A percentile compares a stretch with the other conserved stretches of the same genome.
phyloP scores from a whole-genome alignment of 2,888 invertebrate genomes.

The Chrysopilus asiliformis region DNA sequence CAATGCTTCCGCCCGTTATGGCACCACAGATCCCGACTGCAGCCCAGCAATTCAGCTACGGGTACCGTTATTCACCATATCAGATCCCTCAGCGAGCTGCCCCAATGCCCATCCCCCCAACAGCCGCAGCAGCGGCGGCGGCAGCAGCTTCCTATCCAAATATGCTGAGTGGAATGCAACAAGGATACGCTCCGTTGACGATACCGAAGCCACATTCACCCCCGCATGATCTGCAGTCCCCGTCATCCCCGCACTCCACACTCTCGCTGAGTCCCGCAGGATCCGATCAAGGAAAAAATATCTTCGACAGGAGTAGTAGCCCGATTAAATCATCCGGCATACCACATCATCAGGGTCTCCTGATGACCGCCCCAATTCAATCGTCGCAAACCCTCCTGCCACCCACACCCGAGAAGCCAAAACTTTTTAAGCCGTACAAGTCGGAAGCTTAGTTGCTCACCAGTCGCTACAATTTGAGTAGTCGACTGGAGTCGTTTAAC shows the following conservation, averaged over 20 bases:
- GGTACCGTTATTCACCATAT: conserved; percentile 40
- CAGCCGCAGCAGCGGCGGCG: conserved; percentile 27
- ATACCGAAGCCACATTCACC: conserved; percentile 33
- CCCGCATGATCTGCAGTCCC: conserved; percentile 34
- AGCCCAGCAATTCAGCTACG: conserved; percentile 38
- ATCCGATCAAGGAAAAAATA: conserved; percentile 31
- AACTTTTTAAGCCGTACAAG: conserved; percentile 66
- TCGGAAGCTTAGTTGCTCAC: conserved; percentile 26
- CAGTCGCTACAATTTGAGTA: too few species aligned
- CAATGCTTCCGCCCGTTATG: conserved; percentile 39
- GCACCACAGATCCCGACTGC: conserved; percentile 45
- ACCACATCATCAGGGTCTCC: conserved; percentile 20
- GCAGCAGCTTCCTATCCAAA: conserved; percentile 19
- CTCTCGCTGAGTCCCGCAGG: conserved; percentile 34
- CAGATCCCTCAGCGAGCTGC: conserved; percentile 38
- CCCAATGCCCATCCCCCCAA: conserved; percentile 27
- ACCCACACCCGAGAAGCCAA: conserved; percentile 39
- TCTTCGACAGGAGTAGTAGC: conserved; percentile 29
- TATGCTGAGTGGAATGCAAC: conserved; percentile 26
- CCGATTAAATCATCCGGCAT: conserved; percentile 19
- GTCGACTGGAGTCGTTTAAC: too few species aligned
- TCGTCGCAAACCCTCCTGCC: conserved; percentile 29
- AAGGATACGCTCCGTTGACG: conserved; percentile 20
- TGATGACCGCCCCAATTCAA: conserved; percentile 25
- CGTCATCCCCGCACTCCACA: conserved; percentile 33